Conservation (phyloP, 2,113 vertebrate species). For the Calcarius ornatus region DNA sequence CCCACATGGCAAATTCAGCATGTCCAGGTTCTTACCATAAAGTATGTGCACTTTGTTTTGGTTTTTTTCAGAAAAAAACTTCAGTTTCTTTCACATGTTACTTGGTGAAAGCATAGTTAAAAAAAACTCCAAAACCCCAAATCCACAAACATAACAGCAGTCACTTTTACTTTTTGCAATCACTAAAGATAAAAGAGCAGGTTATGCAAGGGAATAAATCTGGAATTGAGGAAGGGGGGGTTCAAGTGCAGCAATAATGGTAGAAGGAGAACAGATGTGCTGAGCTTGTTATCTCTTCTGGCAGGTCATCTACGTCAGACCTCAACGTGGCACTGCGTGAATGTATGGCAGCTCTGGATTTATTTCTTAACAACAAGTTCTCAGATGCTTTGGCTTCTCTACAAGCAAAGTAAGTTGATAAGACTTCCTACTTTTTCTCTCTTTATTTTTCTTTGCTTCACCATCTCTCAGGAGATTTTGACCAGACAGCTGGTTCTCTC, state of each 20-base stretch:
- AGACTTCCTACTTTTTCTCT: background rate
- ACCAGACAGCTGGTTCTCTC: background rate
- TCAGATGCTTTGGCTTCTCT: conserved; percentile 87
- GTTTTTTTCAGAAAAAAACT: background rate
- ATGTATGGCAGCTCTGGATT: conserved; percentile 91
- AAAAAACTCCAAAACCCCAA: accelerated
- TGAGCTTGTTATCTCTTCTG: conserved; percentile 17
- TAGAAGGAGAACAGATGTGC: background rate
- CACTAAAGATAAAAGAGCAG: background rate
- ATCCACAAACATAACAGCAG: background rate
- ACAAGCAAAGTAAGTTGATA: conserved; percentile 80
- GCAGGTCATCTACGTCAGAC: conserved; percentile 78
- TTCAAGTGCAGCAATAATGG: background rate
- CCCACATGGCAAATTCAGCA: background rate
- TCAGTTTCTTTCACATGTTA: background rate
- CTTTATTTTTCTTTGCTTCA: background rate
- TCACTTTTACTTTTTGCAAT: background rate
- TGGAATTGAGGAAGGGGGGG: background rate
- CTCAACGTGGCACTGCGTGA: conserved; percentile 87
- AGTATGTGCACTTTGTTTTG: background rate
- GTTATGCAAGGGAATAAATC: background rate
- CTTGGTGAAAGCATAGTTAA: background rate
- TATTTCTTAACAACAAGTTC: conserved; percentile 94
- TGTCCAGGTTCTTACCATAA: background rate
- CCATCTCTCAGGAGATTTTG: background rate